A percentile compares a stretch with the other conserved stretches of the same genome.
Evolutionary conservation across 2,888 invertebrate genomes (phyloP).

Genomic region (Euclidia mi): DNA sequence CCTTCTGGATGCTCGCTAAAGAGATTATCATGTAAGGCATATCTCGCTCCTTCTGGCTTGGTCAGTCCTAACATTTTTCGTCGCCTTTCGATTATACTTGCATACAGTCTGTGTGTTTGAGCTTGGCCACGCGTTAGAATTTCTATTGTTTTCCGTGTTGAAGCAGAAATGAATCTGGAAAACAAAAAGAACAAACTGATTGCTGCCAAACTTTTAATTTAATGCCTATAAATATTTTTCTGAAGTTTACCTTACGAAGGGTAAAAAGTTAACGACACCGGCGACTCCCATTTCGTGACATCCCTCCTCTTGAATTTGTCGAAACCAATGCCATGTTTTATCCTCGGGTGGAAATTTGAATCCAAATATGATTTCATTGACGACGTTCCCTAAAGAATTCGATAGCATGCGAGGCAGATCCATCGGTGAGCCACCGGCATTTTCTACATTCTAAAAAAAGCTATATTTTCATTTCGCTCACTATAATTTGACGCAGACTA

Average conservation of each 20-base stretch:
- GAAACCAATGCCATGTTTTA: constrained; percentile 94
- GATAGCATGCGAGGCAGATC: constrained; percentile 90
- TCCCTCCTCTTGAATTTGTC: constrained; percentile 95
- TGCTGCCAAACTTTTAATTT: too few species aligned
- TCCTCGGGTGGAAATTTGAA: constrained; percentile 92
- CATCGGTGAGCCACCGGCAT: constrained; percentile 66
- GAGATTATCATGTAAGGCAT: constrained; percentile 69
- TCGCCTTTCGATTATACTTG: constrained; percentile 91
- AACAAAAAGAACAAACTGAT: too few species aligned
- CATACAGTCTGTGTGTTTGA: constrained; percentile 93
- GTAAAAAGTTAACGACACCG: constrained; percentile 95
- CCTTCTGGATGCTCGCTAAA: constrained; percentile 79
- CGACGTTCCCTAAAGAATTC: constrained; percentile 94
- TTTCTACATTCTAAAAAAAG: constrained; percentile 73
- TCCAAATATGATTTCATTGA: constrained; percentile 95
- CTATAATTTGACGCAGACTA: background rate
- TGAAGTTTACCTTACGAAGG: constrained; percentile 92
- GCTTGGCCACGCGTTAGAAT: constrained; percentile 92
- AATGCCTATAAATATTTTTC: background rate
- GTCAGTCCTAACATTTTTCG: constrained; percentile 73
- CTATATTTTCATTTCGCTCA: constrained; percentile 6
- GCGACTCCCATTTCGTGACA: constrained; percentile 95
- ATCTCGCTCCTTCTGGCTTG: constrained; percentile 71
- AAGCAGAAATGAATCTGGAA: constrained; percentile 91
- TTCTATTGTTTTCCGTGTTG: constrained; percentile 91